Evolutionary conservation across 2,113 vertebrate species (phyloP), one percentile per base, ranked within the genome.

Genomic region (Nycticebus coucang): DNA sequence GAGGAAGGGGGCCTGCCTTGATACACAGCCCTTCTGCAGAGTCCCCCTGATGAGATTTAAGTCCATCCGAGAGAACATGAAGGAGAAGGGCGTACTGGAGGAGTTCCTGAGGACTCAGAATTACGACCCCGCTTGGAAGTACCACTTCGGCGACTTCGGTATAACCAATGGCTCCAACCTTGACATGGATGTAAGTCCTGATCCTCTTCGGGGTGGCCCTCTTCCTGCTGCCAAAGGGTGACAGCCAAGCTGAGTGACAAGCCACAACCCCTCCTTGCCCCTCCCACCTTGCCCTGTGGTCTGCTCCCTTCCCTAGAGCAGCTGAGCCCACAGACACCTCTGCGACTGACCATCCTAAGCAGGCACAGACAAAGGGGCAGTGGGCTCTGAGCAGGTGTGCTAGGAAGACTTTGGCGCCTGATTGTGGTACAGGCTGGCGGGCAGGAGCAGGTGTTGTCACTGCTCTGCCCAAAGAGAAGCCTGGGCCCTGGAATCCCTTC

Each of bases 181-280:
- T 95, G 98, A 99, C 18, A 97, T 98, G 97, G 98, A 99, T n/a
- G 99, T 99, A 98, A 98, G 98, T 98, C 81, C 18, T 64, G 18
- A 33, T 0, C 10, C 18, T 30, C 4, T 11, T 24, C 18, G 6
- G 28, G 21, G 21, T 3, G 1, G 17, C 15, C 37, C n/a, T 53
- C 59, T 55, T 0, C 0, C 81, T 74, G 37, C 80, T 88, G 30
- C 37, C 83, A 33, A 15, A 69, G 62, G 2, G 59, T 24, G 41
- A 50, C 15, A 55, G 18, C 35, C 7, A 45, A 53, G 9, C 69
- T 0, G 12, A 24, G 41, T 26, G 6, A 24, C 7, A 18, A 55
- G 62, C 55, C 1, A 8, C 35, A 18, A 11, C 21, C 37, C 13
- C 55, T 22, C 60, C 35, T 26, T 59, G 35, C 37, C 41, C 53